Conservation (phyloP, 2,888 invertebrate species). For the Pristionchus mayeri region DNA sequence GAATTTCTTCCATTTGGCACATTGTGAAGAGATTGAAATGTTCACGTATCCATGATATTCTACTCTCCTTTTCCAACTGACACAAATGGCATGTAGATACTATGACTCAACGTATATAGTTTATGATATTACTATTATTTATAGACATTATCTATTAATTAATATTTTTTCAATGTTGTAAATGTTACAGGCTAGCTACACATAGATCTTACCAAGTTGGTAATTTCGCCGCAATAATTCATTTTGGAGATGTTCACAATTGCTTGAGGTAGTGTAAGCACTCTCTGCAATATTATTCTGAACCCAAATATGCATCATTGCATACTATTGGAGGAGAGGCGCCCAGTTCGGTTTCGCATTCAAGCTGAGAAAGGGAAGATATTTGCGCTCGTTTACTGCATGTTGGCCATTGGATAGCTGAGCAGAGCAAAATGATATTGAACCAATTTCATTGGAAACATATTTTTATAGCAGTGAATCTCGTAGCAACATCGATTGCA, state of each 20-base stretch:
- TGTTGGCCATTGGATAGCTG: conserved; percentile 42
- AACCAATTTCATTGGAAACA: too few species aligned
- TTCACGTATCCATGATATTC: background rate
- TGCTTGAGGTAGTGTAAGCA: background rate
- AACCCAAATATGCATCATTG: too few species aligned
- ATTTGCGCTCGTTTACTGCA: background rate
- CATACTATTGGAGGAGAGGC: background rate
- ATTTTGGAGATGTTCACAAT: background rate
- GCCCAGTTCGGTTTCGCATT: background rate
- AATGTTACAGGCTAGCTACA: too few species aligned
- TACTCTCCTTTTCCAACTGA: background rate
- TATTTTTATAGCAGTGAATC: background rate
- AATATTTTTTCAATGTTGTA: too few species aligned
- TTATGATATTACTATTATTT: too few species aligned
- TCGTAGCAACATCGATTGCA: too few species aligned
- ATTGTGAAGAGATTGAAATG: conserved; percentile 10
- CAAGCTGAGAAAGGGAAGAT: background rate
- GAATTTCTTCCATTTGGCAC: background rate
- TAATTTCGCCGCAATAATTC: background rate
- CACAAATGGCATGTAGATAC: background rate
- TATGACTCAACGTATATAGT: background rate
- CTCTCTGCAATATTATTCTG: too few species aligned
- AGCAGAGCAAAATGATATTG: too few species aligned
- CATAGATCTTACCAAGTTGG: background rate
- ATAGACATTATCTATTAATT: too few species aligned